These are phyloP conservation scores for Lissonota sp. DNA, from an alignment of 2,888 invertebrate species.

Conservation along the genomic window DNA sequence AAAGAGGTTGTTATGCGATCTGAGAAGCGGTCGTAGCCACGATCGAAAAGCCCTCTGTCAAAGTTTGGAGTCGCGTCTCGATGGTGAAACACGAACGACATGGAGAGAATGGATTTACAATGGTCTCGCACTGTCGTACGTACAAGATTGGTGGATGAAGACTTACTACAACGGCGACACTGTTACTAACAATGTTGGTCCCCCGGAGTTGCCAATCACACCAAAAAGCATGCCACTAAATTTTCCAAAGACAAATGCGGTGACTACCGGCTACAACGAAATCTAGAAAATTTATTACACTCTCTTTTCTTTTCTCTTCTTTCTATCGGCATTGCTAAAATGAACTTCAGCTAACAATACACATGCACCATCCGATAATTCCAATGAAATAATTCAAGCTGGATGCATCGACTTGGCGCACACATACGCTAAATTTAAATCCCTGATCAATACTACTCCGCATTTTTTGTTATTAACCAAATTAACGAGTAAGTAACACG, in stretches of 20 bases:
- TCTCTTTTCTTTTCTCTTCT: not conserved
- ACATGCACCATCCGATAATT: not conserved
- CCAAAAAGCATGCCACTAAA: not conserved
- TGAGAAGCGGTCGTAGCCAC: slow-evolving; percentile 94
- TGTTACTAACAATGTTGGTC: slow-evolving; percentile 68
- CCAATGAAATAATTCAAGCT: no score
- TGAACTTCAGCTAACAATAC: slow-evolving; percentile 13
- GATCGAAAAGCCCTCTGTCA: slow-evolving; percentile 93
- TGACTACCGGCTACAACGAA: not conserved
- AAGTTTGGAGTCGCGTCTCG: slow-evolving; percentile 92
- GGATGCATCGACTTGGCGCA: no score
- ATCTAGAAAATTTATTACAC: not conserved
- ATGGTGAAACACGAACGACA: slow-evolving; percentile 90
- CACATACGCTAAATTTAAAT: no score
- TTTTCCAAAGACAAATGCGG: not conserved
- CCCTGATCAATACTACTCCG: no score
- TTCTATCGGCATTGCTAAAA: slow-evolving; percentile 3
- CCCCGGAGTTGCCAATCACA: slow-evolving; percentile 26
- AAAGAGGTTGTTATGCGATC: slow-evolving; percentile 93
- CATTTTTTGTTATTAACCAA: no score
- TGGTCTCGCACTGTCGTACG: slow-evolving; percentile 94
- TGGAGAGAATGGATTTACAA: slow-evolving; percentile 96
- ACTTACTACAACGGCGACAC: slow-evolving; percentile 70
- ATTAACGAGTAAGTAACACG: no score
- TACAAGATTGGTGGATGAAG: slow-evolving; percentile 82